Evolutionary conservation across 2,797 vertebrate species (phyloP), one percentile per base, ranked within the genome.

Genomic region (Eremophila alpestris): DNA sequence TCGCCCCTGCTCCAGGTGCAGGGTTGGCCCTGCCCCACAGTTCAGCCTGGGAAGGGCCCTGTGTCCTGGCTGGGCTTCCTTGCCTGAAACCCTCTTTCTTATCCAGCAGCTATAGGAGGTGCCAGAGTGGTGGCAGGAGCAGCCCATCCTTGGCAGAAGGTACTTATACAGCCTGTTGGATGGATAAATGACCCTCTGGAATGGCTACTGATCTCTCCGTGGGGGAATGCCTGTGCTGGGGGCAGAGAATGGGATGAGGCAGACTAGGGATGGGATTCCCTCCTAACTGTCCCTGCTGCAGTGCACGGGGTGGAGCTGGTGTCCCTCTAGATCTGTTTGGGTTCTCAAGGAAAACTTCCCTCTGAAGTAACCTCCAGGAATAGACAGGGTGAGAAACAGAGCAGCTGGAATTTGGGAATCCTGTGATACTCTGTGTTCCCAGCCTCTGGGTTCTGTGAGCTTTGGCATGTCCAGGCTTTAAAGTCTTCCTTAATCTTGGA

Each of bases 141-240:
- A 13, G 81, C 76, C 8, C 71, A 30, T 34, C 69, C 54, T 4
- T 4, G 17, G 73, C 32, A 54, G 62, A 32, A 49, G 88, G 89
- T 36, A 27, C 32, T 9, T 27, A 5, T 10, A 10, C 32, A 8
- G 16, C 60, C 58, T 4, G n/a, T 6, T 16, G 78, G 43, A 30
- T 38, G 70, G 82, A 32, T 58, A 27, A 48, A 55, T 60, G 45
- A 29, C 17, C 21, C 51, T 24, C 36, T 54, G 26, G 4, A 24
- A 4, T 34, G 5, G 6, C 2, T 0, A 0, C 29, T 49, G 59
- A 15, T 5, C 16, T 40, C 19, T 38, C 19, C 0, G 2, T 3
- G 41, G 18, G 29, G n/a, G 15, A 30, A 13, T 16, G 11, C n/a
- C 0, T 3, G 8, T 18, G 54, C 45, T 21, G 65, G 20, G 49